Conservation (phyloP, 2,888 invertebrate species). For the Cheilosia impressa region DNA sequence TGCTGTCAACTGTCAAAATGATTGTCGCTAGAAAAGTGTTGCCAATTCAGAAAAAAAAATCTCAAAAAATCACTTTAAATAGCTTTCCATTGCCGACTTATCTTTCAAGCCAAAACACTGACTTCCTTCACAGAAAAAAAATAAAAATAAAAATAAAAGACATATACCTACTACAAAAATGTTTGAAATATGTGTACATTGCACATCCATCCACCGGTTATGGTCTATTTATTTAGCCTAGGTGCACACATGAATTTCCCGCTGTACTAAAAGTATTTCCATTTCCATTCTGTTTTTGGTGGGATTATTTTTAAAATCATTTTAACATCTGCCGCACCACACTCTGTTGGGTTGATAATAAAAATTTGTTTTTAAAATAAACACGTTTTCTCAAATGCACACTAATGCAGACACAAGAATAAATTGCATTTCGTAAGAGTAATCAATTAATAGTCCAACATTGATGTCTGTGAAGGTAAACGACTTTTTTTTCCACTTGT, state of each 20-base stretch:
- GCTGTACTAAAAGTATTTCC: constrained; percentile 1
- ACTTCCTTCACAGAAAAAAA: no score
- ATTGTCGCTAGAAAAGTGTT: no score
- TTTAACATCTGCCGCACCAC: not conserved
- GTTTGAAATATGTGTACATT: no score
- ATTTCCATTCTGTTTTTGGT: not conserved
- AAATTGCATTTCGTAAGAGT: constrained; percentile 30
- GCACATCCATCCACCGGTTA: no score
- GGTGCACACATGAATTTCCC: not conserved
- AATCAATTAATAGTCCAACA: constrained; percentile 15
- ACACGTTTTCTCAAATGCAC: not conserved
- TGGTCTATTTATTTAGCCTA: not conserved
- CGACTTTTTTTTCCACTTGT: constrained; percentile 23
- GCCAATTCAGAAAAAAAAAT: no score
- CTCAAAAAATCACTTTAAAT: no score
- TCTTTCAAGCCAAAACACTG: no score
- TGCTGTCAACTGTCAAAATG: no score
- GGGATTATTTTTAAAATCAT: constrained; percentile 21
- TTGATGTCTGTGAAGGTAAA: constrained; percentile 28
- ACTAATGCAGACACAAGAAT: not conserved
- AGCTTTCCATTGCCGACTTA: no score
- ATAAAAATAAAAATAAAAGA: no score
- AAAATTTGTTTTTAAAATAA: not conserved
- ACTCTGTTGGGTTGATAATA: not conserved
- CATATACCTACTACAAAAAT: no score